Evolutionary conservation across 2,888 invertebrate species (phyloP), one percentile per base, ranked within the genome.

Genomic region (Tiliacea aurago): DNA sequence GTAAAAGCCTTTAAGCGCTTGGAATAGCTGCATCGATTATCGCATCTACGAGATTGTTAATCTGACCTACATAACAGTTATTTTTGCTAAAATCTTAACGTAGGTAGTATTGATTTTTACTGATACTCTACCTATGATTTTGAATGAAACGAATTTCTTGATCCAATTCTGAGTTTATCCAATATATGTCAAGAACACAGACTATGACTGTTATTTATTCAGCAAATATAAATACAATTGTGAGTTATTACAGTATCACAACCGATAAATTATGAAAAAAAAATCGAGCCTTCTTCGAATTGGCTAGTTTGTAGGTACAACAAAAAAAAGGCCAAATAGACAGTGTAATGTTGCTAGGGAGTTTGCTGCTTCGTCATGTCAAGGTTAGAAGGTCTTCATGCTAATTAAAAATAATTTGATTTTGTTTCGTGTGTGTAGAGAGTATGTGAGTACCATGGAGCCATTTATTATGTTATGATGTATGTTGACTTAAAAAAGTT

Each of bases 1-100:
- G n/a, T n/a, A n/a, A n/a, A n/a, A n/a, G n/a, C n/a, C 28, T 5
- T 70, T 49, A 33, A 11, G 20, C 20, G 33, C 45, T 51, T 37
- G 28, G 75, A 75, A 75, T 51, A 58, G 51, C 37, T 75, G 33
- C 15, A 45, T 51, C 45, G 23, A 74, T 51, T n/a, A 51, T 49
- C 33, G 43, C 23, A 18, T 75, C n/a, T 33, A 37, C 33, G n/a
- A 74, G 28, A 67, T 45, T 58, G 37, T 37, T 51, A 58, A 58
- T 37, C n/a, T 75, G 56, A 49, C 56, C 65, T 74, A 66, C 13
- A 37, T 74, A 51, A 6, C 10, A 18, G 7, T 28, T 45, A 67
- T 58, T 75, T 45, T 37, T n/a, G 43, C 6, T 45, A 13, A 74
- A 51, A 6, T 33, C 4, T 23, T 33, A 23, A 37, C n/a, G 37